phyloP scores from a whole-genome alignment of 2,113 vertebrate genomes.

The Rana temporaria region DNA sequence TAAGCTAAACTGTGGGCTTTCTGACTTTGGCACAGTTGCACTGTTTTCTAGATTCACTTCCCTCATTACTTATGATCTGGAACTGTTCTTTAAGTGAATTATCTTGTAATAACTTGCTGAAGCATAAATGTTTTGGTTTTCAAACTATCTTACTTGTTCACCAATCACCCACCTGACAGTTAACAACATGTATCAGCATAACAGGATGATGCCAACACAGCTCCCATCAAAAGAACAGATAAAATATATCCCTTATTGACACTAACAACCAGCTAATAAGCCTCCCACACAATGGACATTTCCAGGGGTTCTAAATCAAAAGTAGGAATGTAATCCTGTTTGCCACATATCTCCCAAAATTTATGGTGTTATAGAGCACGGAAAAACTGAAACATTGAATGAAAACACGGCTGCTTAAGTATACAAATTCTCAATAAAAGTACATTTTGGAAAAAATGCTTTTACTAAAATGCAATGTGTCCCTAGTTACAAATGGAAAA shows the following conservation, averaged over 20 bases:
- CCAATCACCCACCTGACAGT: neutral
- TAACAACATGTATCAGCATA: slow-evolving; percentile 2
- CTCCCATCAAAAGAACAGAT: slow-evolving; percentile 4
- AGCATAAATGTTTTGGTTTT: neutral
- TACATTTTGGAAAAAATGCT: too few species aligned
- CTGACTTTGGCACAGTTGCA: too few species aligned
- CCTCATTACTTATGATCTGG: too few species aligned
- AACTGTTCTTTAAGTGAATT: neutral
- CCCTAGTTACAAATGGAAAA: too few species aligned
- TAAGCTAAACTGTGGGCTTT: too few species aligned
- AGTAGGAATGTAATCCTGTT: neutral
- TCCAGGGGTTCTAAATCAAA: slow-evolving; percentile 7
- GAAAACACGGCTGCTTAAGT: neutral
- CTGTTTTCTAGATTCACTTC: too few species aligned
- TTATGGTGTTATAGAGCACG: neutral
- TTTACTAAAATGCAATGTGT: too few species aligned
- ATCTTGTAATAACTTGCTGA: neutral
- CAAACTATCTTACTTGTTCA: neutral
- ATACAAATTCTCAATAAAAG: too few species aligned
- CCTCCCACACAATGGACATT: neutral
- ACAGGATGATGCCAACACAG: neutral
- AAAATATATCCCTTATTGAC: neutral
- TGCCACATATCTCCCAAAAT: neutral
- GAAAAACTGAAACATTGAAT: neutral
- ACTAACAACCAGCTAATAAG: neutral